These are phyloP conservation scores for Pollenia amentaria DNA, from an alignment of 2,888 invertebrate species.

Conservation along the genomic window DNA sequence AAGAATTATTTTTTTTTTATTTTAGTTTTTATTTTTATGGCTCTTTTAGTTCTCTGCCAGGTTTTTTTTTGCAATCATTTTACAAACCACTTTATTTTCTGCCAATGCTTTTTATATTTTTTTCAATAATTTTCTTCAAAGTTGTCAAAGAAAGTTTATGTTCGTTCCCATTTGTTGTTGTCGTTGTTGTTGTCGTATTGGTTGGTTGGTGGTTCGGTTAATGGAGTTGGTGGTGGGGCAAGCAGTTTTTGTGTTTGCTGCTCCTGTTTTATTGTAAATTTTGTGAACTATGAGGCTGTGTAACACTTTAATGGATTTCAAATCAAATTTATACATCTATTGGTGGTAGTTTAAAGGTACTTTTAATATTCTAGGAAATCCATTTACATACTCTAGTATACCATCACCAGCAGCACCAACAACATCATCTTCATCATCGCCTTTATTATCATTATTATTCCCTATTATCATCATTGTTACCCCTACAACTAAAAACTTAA, in stretches of 20 bases:
- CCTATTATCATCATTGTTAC: slow-evolving; percentile 3
- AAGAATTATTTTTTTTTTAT: too few relatives aligned
- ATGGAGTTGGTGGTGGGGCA: not conserved
- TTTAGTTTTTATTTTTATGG: too few relatives aligned
- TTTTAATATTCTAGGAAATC: slow-evolving; percentile 55
- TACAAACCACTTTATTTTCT: slow-evolving; percentile 38
- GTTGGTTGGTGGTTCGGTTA: not conserved
- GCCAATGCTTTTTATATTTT: slow-evolving; percentile 46
- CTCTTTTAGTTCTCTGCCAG: too few relatives aligned
- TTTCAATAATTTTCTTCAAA: slow-evolving; percentile 37
- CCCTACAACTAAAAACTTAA: slow-evolving; percentile 7
- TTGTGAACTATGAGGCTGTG: slow-evolving; percentile 46
- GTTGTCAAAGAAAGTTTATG: slow-evolving; percentile 47
- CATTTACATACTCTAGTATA: slow-evolving; percentile 6
- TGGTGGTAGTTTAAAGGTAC: slow-evolving; percentile 61
- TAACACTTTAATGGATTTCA: slow-evolving; percentile 66
- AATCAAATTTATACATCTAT: slow-evolving; percentile 65
- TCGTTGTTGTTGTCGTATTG: not conserved
- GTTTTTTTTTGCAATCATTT: not conserved
- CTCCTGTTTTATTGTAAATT: slow-evolving; percentile 22
- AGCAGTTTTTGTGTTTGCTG: not conserved
- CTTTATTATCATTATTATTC: not conserved
- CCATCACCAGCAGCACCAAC: not conserved
- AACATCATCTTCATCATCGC: not conserved
- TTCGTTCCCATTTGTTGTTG: slow-evolving; percentile 4